Evolutionary conservation across 2,797 vertebrate genomes (phyloP).

Genomic region (Sciurus carolinensis): DNA sequence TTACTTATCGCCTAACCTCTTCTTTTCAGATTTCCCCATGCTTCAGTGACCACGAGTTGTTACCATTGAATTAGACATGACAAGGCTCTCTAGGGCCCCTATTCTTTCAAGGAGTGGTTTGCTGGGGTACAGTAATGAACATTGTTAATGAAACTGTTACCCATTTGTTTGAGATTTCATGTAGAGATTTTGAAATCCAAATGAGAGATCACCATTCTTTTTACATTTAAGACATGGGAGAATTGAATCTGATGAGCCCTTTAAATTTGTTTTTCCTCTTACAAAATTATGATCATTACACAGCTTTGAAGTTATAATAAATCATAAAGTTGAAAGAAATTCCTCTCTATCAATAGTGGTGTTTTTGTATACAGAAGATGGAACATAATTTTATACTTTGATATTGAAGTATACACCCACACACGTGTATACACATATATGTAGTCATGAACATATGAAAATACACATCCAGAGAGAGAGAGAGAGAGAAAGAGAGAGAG

Average conservation of each 20-base stretch:
- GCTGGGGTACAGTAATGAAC: slow-evolving; percentile 68
- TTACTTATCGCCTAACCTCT: slow-evolving; percentile 86
- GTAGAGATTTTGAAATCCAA: slow-evolving; percentile 13
- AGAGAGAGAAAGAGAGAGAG: not conserved
- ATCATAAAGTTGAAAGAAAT: not conserved
- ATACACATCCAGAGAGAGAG: not conserved
- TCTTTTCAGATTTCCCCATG: slow-evolving; percentile 85
- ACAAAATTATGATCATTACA: not conserved
- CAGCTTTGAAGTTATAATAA: not conserved
- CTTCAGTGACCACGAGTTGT: slow-evolving; percentile 75
- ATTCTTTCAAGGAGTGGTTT: slow-evolving; percentile 69
- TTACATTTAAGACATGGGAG: not conserved
- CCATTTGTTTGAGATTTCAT: slow-evolving; percentile 10
- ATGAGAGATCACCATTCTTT: not conserved
- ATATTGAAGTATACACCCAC: not conserved
- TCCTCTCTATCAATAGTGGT: not conserved
- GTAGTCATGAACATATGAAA: too few relatives aligned
- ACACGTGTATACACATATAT: not conserved
- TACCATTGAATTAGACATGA: slow-evolving; percentile 80
- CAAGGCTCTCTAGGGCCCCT: slow-evolving; percentile 67
- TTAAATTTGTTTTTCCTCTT: not conserved
- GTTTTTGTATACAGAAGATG: not conserved
- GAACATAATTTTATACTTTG: not conserved
- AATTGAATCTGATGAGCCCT: not conserved
- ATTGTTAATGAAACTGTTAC: slow-evolving; percentile 61